phyloP scores from a whole-genome alignment of 2,888 invertebrate species.

The Aspidapion aeneum region DNA sequence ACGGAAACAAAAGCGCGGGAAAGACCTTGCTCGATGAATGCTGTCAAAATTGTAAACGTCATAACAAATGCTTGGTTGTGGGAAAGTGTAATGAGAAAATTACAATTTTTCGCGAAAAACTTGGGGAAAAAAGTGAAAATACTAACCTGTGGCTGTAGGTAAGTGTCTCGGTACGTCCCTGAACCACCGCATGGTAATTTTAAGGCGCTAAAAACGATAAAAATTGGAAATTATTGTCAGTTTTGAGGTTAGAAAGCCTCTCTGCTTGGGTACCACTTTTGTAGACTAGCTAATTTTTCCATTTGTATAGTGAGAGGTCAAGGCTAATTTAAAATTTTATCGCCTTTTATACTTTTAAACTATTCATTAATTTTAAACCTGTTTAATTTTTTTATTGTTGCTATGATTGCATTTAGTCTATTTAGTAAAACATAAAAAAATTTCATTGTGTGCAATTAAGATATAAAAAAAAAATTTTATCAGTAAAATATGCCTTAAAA shows the following conservation, averaged over 20 bases:
- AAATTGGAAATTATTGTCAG: constrained; percentile 5
- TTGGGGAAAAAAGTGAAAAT: constrained; percentile 13
- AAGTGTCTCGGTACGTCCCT: constrained; percentile 26
- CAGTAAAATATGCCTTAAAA: no score
- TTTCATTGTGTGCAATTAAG: no score
- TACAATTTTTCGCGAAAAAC: constrained; percentile 11
- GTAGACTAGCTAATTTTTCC: no score
- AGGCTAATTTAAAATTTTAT: not conserved
- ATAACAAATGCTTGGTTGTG: not conserved
- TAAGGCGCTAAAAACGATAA: not conserved
- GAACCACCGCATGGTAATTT: constrained; percentile 22
- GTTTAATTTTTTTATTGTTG: no score
- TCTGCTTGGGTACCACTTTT: not conserved
- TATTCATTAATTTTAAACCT: not conserved
- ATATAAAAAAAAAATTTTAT: no score
- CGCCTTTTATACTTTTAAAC: not conserved
- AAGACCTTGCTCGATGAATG: no score
- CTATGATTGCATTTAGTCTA: no score
- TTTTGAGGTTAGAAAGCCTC: not conserved
- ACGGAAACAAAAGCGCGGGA: not conserved
- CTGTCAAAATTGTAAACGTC: not conserved
- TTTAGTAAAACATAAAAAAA: no score
- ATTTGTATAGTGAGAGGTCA: not conserved
- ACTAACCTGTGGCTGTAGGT: constrained; percentile 30
- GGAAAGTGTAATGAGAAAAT: constrained; percentile 19